A percentile compares a stretch with the other conserved stretches of the same genome.
Conservation (phyloP, 2,888 invertebrate species). For the Sinohyriopsis cumingii region DNA sequence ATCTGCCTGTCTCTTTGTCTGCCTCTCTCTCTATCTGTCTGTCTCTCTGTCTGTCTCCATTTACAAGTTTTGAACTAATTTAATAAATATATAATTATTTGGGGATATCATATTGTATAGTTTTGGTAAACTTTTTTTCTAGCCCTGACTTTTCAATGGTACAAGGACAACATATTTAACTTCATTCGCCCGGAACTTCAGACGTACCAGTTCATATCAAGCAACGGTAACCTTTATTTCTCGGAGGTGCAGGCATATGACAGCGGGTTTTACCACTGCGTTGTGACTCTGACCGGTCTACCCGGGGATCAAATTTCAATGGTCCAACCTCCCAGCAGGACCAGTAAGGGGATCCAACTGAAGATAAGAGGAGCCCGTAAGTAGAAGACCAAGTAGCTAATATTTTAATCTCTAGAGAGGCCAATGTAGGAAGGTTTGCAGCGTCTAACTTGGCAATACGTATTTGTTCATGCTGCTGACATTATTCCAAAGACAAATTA, state of each 20-base stretch:
- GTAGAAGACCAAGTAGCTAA: background rate
- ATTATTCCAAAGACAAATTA: too few relatives aligned
- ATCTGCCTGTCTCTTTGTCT: too few relatives aligned
- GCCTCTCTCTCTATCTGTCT: too few relatives aligned
- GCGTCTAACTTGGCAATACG: too few relatives aligned
- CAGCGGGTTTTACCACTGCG: constrained; percentile 49
- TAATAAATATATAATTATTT: background rate
- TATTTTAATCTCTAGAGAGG: too few relatives aligned
- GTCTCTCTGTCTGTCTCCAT: too few relatives aligned
- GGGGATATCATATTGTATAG: background rate
- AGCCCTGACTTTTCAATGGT: constrained; percentile 44
- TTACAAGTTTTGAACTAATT: too few relatives aligned
- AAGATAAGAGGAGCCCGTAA: constrained; percentile 44
- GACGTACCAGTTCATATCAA: constrained; percentile 86
- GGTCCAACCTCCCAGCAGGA: constrained; percentile 40
- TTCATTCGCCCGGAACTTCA: constrained; percentile 92
- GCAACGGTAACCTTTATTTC: constrained; percentile 94
- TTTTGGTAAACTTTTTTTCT: constrained; percentile 10
- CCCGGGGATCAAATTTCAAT: constrained; percentile 37
- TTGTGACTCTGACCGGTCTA: constrained; percentile 44
- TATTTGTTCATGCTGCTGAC: too few relatives aligned
- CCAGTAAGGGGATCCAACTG: constrained; percentile 48
- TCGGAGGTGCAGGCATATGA: constrained; percentile 89
- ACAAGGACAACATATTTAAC: constrained; percentile 72
- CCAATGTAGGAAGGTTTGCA: too few relatives aligned